A percentile compares a stretch with the other conserved stretches of the same genome.
Evolutionary conservation across 2,797 vertebrate genomes (phyloP).

Genomic region (Catharus ustulatus): DNA sequence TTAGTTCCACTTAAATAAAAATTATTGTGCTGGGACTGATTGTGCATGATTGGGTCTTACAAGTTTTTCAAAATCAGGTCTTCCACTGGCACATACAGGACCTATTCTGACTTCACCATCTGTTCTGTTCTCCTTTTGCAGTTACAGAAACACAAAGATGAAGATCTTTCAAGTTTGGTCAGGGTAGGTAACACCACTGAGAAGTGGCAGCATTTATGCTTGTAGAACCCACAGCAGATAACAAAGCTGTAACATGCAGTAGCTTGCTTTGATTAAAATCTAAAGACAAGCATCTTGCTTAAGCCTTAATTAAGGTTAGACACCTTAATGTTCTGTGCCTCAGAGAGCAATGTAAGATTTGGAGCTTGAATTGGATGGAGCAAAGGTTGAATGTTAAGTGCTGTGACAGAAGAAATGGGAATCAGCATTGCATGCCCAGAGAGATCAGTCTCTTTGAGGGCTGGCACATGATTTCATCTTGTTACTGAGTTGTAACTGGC

Average conservation of each 20-base stretch:
- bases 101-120: background rate
- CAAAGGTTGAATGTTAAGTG: background rate
- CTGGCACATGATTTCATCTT: background rate
- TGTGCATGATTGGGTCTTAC: background rate
- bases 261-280: constrained; percentile 26
- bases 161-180: constrained; percentile 96
- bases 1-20: background rate
- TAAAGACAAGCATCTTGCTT: background rate
- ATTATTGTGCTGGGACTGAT: background rate
- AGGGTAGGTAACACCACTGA: constrained; percentile 80
- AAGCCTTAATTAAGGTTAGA: constrained; percentile 25
- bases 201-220: background rate
- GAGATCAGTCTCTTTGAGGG: background rate
- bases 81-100: background rate
- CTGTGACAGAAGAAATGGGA: background rate
- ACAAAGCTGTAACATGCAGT: background rate
- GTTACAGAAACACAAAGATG: constrained; percentile 97
- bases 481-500: background rate
- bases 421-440: background rate
- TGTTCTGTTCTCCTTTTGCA: constrained; percentile 62
- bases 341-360: background rate
- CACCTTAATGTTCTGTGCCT: background rate
- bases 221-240: background rate
- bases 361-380: background rate
- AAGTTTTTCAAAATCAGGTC: background rate